Evolutionary conservation across 2,113 vertebrate species (phyloP).

Genomic region (Tapirus terrestris): DNA sequence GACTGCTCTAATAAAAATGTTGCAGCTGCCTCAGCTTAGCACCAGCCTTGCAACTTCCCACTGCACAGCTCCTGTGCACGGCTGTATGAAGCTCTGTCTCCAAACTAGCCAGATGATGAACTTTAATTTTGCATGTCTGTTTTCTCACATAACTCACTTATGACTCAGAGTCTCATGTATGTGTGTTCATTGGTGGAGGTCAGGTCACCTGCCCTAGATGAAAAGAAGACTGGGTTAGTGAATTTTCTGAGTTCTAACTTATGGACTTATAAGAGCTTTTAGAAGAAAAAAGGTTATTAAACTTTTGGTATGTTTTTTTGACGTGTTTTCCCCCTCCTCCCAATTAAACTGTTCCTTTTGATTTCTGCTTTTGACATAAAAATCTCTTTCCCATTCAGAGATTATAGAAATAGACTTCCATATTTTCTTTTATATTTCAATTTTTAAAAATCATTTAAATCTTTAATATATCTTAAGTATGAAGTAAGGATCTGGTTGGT

Average conservation of each 20-base stretch:
- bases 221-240: not conserved
- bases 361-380: conserved; percentile 26
- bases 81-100: not conserved
- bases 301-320: not conserved
- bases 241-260: conserved; percentile 22
- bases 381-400: conserved; percentile 4
- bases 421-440: not conserved
- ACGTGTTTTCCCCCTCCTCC: not conserved
- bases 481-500: not conserved
- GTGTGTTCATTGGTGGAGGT: not conserved
- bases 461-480: conserved; percentile 8
- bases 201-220: not conserved
- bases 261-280: not conserved
- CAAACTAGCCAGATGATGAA: not conserved
- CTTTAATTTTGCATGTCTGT: not conserved
- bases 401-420: not conserved
- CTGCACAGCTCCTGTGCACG: not conserved
- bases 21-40: not conserved
- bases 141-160: not conserved
- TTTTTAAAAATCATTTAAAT: not conserved
- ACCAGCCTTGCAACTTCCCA: not conserved
- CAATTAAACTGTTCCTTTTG: conserved; percentile 40
- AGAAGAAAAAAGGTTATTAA: not conserved
- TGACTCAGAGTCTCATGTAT: not conserved
- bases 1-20: not conserved